Percentiles rank a stretch among this genome's conserved stretches.
These are phyloP conservation scores for Gephyroberyx darwinii DNA, from an alignment of 2,797 vertebrate genomes.

Conservation along the genomic window DNA sequence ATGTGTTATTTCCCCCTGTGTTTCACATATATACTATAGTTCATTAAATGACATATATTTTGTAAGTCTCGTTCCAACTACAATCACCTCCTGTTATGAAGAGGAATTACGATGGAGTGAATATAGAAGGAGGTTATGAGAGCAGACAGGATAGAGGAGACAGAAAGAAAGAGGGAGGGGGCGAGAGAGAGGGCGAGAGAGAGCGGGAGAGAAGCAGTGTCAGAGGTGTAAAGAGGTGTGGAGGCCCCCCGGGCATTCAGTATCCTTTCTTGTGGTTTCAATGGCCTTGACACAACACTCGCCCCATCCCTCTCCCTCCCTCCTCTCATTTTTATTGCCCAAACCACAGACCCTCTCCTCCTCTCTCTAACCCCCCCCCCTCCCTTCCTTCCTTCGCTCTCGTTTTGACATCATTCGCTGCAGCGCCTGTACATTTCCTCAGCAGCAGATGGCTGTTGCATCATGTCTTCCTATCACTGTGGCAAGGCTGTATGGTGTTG, in stretches of 20 bases:
- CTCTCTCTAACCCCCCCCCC: not conserved
- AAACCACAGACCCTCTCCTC: not conserved
- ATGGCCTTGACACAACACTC: slow-evolving; percentile 43
- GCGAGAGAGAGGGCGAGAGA: not conserved
- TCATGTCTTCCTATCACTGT: slow-evolving; percentile 48
- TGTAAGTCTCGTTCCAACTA: too few species aligned
- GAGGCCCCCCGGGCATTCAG: not conserved
- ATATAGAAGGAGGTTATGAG: not conserved
- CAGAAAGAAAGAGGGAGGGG: not conserved
- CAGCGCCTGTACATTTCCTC: slow-evolving; percentile 31
- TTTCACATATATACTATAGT: not conserved
- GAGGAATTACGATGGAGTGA: too few species aligned
- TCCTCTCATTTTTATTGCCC: slow-evolving; percentile 8
- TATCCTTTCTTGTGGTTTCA: slow-evolving; percentile 28
- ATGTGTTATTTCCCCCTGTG: not conserved
- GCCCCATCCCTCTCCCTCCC: not conserved
- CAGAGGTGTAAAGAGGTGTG: not conserved
- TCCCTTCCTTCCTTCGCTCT: not conserved
- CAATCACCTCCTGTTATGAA: too few species aligned
- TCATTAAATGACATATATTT: not conserved
- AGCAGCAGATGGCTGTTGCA: slow-evolving; percentile 44
- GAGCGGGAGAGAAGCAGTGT: not conserved
- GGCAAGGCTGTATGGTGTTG: slow-evolving; percentile 19
- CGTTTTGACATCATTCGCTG: slow-evolving; percentile 15
- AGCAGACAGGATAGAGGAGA: not conserved